Conservation (phyloP, 2,797 vertebrate genomes). For the Rhyacichthys aspro region DNA sequence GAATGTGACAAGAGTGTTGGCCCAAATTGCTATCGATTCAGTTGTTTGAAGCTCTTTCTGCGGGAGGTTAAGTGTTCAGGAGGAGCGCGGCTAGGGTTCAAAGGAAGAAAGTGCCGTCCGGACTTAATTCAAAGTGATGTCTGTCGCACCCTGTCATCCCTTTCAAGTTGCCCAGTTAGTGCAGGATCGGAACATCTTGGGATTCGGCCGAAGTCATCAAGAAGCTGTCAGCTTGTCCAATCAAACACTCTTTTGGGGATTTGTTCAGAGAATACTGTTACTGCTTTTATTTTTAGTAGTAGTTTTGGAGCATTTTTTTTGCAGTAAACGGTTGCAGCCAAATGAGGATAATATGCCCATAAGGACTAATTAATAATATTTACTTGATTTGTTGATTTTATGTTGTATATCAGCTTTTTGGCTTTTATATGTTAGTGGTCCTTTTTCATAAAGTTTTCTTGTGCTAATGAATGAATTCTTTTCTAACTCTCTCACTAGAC, state of each 20-base stretch:
- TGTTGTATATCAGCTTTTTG: too few relatives aligned
- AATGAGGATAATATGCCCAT: too few relatives aligned
- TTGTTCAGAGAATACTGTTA: not conserved
- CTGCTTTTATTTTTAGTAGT: conserved; percentile 3
- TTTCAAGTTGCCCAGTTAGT: conserved; percentile 30
- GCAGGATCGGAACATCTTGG: conserved; percentile 16
- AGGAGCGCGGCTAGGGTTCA: conserved; percentile 45
- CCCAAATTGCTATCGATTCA: conserved; percentile 77
- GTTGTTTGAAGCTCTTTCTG: conserved; percentile 65
- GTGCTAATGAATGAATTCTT: too few relatives aligned
- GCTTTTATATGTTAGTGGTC: too few relatives aligned
- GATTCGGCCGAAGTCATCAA: conserved; percentile 25
- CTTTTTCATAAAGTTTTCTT: too few relatives aligned
- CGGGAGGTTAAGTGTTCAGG: conserved; percentile 62
- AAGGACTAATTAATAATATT: too few relatives aligned
- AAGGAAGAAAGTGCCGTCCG: conserved; percentile 38
- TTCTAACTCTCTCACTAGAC: too few relatives aligned
- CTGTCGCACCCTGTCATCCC: conserved; percentile 36
- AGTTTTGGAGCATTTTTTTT: too few relatives aligned
- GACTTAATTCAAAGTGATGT: conserved; percentile 53
- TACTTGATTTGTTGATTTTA: too few relatives aligned
- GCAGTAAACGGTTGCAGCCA: too few relatives aligned
- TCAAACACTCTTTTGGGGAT: conserved; percentile 5
- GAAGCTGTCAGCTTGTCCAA: conserved; percentile 19
- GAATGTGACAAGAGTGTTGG: conserved; percentile 67